Evolutionary conservation across 2,113 vertebrate genomes (phyloP), one percentile per base, ranked within the genome.

Genomic region (Alectura lathami): DNA sequence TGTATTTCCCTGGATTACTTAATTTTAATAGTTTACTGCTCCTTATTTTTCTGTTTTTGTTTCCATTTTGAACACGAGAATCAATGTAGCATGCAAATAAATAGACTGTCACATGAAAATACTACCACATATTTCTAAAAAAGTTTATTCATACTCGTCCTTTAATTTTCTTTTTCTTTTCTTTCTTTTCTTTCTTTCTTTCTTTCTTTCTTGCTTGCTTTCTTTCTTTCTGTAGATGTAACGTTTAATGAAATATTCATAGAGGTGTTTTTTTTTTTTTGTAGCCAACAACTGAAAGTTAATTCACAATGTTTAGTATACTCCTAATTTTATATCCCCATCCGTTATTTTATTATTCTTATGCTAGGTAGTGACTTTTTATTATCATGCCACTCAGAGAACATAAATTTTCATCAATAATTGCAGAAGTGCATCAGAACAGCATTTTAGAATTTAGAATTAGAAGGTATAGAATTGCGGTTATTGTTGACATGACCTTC

Each of bases 261-360:
- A 88, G 7, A 60, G 3, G 42, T 50, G 27, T 26, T 26, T 9
- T 30, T n/a, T 21, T 12, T 23, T 59, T 36, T 94, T 88, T 90
- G 66, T 8, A 57, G 34, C 6, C 43, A 79, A 60, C 18, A 88
- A 72, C 56, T 57, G n/a, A 88, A 92, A 94, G 78, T 74, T 78
- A 83, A 86, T 90, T 88, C 38, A 47, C 9, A 29, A 48, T 83
- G 24, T 92, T 93, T 91, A 96, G 53, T 38, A 17, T 15, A 75
- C 29, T 90, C 27, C 27, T 80, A 63, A 30, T 91, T 95, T 93
- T 91, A 93, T 73, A 76, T 51, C 22, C 17, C 62, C 40, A 96
- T 83, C 56, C 27, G 72, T 94, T 86, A 78, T 77, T 94, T 93
- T 83, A 74, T 78, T 90, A 62, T 87, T 91, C 42, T 79, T 90